Conservation (phyloP, 2,888 invertebrate species). For the Tenthredo notha region DNA sequence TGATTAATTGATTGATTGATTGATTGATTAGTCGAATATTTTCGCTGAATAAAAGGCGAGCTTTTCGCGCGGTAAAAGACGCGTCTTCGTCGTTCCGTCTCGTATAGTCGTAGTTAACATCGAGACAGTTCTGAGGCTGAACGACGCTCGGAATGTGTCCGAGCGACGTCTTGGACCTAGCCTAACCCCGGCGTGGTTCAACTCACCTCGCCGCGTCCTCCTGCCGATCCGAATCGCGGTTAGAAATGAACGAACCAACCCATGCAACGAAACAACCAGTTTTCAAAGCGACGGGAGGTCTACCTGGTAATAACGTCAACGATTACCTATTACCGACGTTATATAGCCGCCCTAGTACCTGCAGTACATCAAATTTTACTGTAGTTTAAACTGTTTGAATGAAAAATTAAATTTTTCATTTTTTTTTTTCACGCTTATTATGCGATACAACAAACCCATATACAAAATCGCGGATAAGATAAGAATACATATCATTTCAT, state of each 20-base stretch:
- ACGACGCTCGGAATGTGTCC: conserved; percentile 70
- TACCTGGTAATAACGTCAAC: conserved; percentile 38
- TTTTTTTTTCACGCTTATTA: background rate
- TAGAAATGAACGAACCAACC: conserved; percentile 7
- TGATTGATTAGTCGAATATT: background rate
- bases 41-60: background rate
- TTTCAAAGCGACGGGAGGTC: conserved; percentile 50
- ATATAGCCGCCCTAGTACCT: background rate
- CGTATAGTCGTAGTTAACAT: conserved; percentile 68
- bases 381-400: background rate
- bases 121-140: conserved; percentile 65
- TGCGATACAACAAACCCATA: background rate
- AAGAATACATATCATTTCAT: conserved; percentile 12
- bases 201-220: conserved; percentile 22
- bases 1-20: conserved; percentile 7
- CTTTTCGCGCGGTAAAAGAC: conserved; percentile 61
- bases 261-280: conserved; percentile 25
- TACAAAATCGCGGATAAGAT: background rate
- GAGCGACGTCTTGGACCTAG: conserved; percentile 55
- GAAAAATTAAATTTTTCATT: background rate
- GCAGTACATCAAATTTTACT: background rate
- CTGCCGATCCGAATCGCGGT: conserved; percentile 50
- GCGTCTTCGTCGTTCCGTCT: background rate
- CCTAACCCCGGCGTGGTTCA: conserved; percentile 31
- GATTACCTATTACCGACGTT: conserved; percentile 18